phyloP scores from a whole-genome alignment of 1,140 invertebrate genomes.

The Phenacoccus solenopsis region DNA sequence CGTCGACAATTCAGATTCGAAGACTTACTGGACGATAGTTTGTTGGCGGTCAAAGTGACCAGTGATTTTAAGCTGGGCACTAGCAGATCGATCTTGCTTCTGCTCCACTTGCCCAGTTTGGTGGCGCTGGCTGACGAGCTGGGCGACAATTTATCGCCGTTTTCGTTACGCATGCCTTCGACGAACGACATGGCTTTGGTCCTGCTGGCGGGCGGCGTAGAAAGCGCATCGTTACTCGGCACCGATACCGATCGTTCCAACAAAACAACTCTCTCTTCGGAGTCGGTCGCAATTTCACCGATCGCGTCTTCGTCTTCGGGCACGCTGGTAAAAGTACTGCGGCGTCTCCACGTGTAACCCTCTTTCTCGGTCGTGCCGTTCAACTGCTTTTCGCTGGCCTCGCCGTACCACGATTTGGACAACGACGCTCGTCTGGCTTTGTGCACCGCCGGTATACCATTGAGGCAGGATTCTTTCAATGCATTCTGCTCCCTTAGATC shows the following conservation, averaged over 20 bases:
- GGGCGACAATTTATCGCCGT: neutral
- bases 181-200: neutral
- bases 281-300: neutral
- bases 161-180: neutral
- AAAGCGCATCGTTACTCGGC: neutral
- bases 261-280: neutral
- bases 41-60: slow-evolving; percentile 24
- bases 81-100: slow-evolving; percentile 24
- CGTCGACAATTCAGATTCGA: slow-evolving; percentile 17
- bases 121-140: neutral
- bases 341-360: neutral
- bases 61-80: slow-evolving; percentile 24
- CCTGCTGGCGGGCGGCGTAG: neutral
- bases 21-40: slow-evolving; percentile 18
- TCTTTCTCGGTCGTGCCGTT: neutral
- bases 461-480: neutral
- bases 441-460: neutral
- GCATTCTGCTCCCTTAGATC: neutral
- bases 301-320: neutral
- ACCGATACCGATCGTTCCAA: neutral
- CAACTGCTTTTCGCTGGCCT: neutral
- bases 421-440: neutral
- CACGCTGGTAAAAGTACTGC: neutral
- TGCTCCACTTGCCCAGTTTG: slow-evolving; percentile 23
- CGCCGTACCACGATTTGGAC: slow-evolving; percentile 6